These are phyloP conservation scores for Propithecus coquereli DNA, from an alignment of 2,113 vertebrate genomes.

Conservation along the genomic window DNA sequence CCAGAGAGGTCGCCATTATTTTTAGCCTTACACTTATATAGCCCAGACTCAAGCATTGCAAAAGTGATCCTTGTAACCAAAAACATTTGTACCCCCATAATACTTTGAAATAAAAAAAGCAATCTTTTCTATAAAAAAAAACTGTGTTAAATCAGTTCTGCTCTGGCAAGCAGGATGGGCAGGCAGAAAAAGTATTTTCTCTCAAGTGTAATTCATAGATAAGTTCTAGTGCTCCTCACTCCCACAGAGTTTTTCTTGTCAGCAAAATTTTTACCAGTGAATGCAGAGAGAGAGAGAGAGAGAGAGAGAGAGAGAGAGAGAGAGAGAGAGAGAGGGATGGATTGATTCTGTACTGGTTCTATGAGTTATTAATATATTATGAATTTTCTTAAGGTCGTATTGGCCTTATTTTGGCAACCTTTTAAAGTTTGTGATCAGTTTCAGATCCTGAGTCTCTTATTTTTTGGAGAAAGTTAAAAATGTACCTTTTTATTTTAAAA, in stretches of 20 bases:
- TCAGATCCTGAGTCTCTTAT: not conserved
- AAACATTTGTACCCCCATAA: too few relatives aligned
- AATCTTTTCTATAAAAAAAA: not conserved
- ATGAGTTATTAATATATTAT: not conserved
- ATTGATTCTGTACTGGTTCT: not conserved
- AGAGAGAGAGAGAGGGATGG: too few relatives aligned
- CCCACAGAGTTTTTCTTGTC: not conserved
- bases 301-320: not conserved
- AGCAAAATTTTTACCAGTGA: not conserved
- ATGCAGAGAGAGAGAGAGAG: too few relatives aligned
- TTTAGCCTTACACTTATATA: not conserved
- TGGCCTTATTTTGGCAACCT: not conserved
- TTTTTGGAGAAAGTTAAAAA: not conserved
- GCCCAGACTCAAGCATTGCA: too few relatives aligned
- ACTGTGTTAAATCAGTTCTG: not conserved
- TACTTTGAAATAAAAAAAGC: too few relatives aligned
- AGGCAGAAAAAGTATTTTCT: not conserved
- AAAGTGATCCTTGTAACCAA: too few relatives aligned
- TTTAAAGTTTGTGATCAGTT: not conserved
- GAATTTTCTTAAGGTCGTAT: not conserved
- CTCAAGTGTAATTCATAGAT: not conserved
- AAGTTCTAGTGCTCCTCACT: not conserved
- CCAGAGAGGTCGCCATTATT: not conserved
- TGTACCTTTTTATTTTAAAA: constrained; percentile 7
- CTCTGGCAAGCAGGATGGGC: not conserved